phyloP scores from a whole-genome alignment of 2,888 invertebrate genomes.

The Polylopha cassiicola region DNA sequence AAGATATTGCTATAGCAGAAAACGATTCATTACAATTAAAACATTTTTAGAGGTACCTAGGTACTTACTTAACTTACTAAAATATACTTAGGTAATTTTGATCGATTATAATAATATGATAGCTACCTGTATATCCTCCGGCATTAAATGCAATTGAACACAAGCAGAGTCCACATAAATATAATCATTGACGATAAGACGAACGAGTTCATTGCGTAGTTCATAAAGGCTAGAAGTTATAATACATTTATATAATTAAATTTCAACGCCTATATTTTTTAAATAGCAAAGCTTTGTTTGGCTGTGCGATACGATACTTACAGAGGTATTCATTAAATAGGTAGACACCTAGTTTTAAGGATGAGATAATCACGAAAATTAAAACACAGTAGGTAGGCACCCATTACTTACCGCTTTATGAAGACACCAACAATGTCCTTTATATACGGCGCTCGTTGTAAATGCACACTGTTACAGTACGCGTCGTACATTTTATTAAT shows the following conservation, averaged over 20 bases:
- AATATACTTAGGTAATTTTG: background rate
- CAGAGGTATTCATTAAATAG: no score
- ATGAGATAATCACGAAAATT: no score
- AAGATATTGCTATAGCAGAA: no score
- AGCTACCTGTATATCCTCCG: conserved; percentile 38
- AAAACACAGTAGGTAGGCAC: background rate
- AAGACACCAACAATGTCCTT: conserved; percentile 37
- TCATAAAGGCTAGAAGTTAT: conserved; percentile 40
- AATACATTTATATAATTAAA: background rate
- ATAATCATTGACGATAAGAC: conserved; percentile 45
- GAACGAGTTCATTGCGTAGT: conserved; percentile 41
- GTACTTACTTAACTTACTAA: no score
- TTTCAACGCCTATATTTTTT: no score
- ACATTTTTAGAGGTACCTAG: no score
- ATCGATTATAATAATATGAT: background rate
- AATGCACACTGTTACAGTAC: conserved; percentile 38
- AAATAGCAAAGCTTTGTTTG: no score
- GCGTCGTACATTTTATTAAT: conserved; percentile 44
- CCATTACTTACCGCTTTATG: conserved; percentile 35
- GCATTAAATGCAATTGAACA: conserved; percentile 29
- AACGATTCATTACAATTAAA: no score
- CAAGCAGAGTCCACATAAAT: conserved; percentile 42
- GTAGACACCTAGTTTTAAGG: no score
- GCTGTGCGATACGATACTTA: no score
- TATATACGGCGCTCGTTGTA: conserved; percentile 41